Conservation (phyloP, 2,888 invertebrate genomes). For the Allophyes oxyacanthae region DNA sequence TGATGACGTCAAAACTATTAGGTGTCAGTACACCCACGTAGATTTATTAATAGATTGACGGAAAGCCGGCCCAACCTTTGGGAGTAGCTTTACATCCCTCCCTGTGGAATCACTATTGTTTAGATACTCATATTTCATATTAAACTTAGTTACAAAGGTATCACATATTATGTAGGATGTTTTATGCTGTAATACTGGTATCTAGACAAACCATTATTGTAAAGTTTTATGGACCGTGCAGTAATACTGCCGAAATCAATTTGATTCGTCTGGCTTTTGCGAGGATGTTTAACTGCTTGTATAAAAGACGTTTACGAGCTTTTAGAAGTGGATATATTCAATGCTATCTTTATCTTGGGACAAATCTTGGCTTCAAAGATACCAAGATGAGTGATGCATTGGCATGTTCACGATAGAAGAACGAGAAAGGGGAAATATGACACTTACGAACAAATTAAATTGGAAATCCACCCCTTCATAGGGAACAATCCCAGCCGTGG, state of each 20-base stretch:
- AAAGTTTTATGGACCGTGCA: conserved; percentile 31
- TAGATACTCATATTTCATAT: too few relatives aligned
- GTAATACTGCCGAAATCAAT: conserved; percentile 44
- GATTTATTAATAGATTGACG: conserved; percentile 12
- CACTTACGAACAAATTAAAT: too few relatives aligned
- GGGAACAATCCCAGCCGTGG: too few relatives aligned
- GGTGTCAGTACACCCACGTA: conserved; percentile 13
- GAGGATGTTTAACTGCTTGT: conserved; percentile 12
- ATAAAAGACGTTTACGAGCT: conserved; percentile 12
- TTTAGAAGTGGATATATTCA: not conserved
- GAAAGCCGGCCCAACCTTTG: conserved; percentile 2
- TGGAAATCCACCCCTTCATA: too few relatives aligned
- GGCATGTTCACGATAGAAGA: too few relatives aligned
- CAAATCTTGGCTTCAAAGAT: too few relatives aligned
- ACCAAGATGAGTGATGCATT: too few relatives aligned
- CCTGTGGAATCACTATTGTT: too few relatives aligned
- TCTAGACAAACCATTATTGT: conserved; percentile 35
- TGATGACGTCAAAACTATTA: conserved; percentile 26
- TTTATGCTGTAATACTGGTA: conserved; percentile 29
- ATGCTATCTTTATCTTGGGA: too few relatives aligned
- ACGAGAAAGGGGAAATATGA: too few relatives aligned
- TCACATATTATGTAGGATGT: conserved; percentile 2
- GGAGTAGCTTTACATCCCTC: conserved; percentile 4
- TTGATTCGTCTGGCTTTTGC: conserved; percentile 37
- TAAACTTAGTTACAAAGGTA: not conserved